A percentile compares a stretch with the other conserved stretches of the same genome.
phyloP scores from a whole-genome alignment of 2,113 vertebrate species.

The Cyanoramphus novaezelandiae region DNA sequence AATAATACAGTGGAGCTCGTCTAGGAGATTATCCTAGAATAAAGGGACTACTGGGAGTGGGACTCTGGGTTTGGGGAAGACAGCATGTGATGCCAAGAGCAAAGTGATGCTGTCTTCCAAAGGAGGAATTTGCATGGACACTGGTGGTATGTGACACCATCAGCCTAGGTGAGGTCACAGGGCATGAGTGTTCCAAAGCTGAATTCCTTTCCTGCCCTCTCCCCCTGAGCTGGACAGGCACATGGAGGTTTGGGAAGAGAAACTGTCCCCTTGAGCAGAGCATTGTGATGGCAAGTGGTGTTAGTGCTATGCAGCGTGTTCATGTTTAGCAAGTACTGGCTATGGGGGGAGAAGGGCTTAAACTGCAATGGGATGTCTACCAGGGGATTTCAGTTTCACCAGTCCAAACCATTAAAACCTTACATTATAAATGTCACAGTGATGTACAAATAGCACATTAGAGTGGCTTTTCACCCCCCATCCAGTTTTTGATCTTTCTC shows the following conservation, averaged over 20 bases:
- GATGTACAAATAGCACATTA: neutral
- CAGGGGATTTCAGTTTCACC: neutral
- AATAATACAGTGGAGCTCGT: accelerated
- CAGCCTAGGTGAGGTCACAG: neutral
- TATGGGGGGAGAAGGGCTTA: accelerated
- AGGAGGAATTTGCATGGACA: neutral
- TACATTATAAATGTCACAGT: too few relatives aligned
- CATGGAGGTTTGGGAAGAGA: neutral
- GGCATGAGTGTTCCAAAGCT: neutral
- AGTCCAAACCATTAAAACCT: neutral
- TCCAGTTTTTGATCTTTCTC: neutral
- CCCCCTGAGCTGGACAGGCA: neutral
- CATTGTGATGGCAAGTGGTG: accelerated
- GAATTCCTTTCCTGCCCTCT: neutral
- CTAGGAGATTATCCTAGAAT: too few relatives aligned
- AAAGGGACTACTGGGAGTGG: neutral
- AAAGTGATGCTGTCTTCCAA: neutral
- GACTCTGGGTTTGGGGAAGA: neutral
- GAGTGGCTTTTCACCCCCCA: neutral
- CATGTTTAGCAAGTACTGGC: neutral
- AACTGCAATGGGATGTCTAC: neutral
- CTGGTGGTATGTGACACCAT: neutral
- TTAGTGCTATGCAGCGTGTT: accelerated
- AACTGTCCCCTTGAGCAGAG: neutral
- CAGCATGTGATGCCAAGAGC: neutral